Evolutionary conservation across 1,140 invertebrate genomes (phyloP).

Genomic region (Pentalonia nigronervosa): DNA sequence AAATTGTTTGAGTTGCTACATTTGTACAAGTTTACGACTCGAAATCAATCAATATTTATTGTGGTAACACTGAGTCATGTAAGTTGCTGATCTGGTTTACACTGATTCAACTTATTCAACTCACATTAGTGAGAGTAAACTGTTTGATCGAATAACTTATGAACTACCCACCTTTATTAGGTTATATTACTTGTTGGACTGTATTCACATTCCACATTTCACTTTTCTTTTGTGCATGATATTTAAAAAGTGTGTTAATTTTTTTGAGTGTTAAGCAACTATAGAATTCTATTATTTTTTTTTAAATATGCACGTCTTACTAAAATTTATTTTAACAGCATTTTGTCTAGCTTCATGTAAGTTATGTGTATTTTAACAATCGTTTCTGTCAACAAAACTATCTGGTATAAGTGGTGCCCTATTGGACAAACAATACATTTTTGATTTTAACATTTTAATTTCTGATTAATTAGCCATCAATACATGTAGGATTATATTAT

Average conservation of each 20-base stretch:
- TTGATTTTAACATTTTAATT: not conserved
- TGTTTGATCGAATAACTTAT: no score
- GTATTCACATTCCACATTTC: not conserved
- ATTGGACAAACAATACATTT: not conserved
- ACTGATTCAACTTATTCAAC: no score
- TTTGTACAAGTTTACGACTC: no score
- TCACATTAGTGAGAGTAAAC: no score
- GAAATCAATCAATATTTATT: no score
- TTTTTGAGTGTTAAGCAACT: not conserved
- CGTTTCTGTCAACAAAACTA: not conserved
- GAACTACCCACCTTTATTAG: no score
- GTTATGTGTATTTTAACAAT: not conserved
- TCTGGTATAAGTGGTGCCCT: not conserved
- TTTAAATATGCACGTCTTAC: not conserved
- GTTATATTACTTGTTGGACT: not conserved
- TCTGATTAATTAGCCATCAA: not conserved
- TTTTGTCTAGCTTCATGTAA: slow-evolving; percentile 31
- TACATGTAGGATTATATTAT: no score
- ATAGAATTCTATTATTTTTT: not conserved
- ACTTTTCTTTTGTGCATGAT: not conserved
- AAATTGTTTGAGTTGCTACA: no score
- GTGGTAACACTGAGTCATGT: no score
- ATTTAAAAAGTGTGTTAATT: not conserved
- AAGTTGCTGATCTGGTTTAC: no score
- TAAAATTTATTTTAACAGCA: not conserved